A percentile compares a stretch with the other conserved stretches of the same genome.
These are phyloP conservation scores for Colostygia pectinataria DNA, from an alignment of 2,888 invertebrate species.

Conservation along the genomic window DNA sequence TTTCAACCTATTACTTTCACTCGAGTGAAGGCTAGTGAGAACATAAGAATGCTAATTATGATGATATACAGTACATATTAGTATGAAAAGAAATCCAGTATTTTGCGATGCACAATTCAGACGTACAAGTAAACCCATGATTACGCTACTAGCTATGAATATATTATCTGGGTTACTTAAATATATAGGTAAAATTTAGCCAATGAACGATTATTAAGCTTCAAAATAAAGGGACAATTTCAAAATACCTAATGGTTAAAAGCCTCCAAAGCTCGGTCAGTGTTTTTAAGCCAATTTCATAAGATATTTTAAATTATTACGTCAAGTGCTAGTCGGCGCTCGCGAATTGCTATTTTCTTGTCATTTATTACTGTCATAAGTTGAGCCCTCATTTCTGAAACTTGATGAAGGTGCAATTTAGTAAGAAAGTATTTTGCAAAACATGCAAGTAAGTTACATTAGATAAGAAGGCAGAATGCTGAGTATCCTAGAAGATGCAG, in stretches of 20 bases:
- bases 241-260: conserved; percentile 19
- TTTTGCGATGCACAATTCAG: conserved; percentile 14
- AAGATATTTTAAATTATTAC: conserved; percentile 28
- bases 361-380: conserved; percentile 26
- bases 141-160: conserved; percentile 26
- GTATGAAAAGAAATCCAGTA: neutral
- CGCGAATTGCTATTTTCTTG: conserved; percentile 26
- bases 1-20: too few species aligned
- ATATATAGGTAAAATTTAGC: too few species aligned
- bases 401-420: conserved; percentile 28
- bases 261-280: conserved; percentile 24
- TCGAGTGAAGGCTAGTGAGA: too few species aligned
- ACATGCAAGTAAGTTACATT: conserved; percentile 18
- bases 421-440: conserved; percentile 11
- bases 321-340: conserved; percentile 28
- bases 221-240: conserved; percentile 20
- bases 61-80: neutral
- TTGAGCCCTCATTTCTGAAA: conserved; percentile 30
- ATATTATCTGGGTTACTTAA: neutral
- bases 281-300: conserved; percentile 23
- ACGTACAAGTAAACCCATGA: conserved; percentile 12
- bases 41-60: neutral
- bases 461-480: conserved; percentile 10
- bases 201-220: conserved; percentile 22
- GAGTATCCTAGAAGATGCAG: conserved; percentile 5